These are phyloP conservation scores for Dynastes tityus DNA, from an alignment of 2,888 invertebrate species.

Conservation along the genomic window DNA sequence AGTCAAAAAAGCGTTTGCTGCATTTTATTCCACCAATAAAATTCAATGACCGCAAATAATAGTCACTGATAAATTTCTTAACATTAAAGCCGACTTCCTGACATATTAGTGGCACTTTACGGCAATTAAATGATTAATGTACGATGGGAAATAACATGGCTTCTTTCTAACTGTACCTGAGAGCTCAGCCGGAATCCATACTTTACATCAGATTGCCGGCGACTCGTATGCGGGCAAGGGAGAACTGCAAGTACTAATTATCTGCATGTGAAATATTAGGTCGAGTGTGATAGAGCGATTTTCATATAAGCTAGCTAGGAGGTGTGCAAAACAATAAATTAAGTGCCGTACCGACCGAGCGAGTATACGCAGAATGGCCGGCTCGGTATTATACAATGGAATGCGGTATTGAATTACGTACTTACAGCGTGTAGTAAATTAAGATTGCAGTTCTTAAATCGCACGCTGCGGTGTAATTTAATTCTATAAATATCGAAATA, in stretches of 20 bases:
- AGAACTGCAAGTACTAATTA: conserved; percentile 44
- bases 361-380: conserved; percentile 16
- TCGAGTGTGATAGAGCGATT: conserved; percentile 44
- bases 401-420: conserved; percentile 46
- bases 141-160: conserved; percentile 38
- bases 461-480: conserved; percentile 29
- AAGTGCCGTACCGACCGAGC: conserved; percentile 18
- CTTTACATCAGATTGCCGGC: conserved; percentile 37
- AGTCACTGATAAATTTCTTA: conserved; percentile 32
- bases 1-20: background rate
- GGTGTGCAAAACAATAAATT: conserved; percentile 45
- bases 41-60: background rate
- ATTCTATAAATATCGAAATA: conserved; percentile 37
- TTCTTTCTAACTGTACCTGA: conserved; percentile 32
- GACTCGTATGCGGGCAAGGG: conserved; percentile 6
- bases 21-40: background rate
- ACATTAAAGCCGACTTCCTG: conserved; percentile 25
- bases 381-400: conserved; percentile 23
- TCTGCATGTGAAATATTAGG: conserved; percentile 44
- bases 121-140: conserved; percentile 41
- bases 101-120: conserved; percentile 44
- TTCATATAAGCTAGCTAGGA: conserved; percentile 41
- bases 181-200: conserved; percentile 31
- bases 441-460: conserved; percentile 35
- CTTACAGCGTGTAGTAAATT: conserved; percentile 22